These are phyloP conservation scores for Patella ulyssiponensis DNA, from an alignment of 2,888 invertebrate species.

Conservation along the genomic window DNA sequence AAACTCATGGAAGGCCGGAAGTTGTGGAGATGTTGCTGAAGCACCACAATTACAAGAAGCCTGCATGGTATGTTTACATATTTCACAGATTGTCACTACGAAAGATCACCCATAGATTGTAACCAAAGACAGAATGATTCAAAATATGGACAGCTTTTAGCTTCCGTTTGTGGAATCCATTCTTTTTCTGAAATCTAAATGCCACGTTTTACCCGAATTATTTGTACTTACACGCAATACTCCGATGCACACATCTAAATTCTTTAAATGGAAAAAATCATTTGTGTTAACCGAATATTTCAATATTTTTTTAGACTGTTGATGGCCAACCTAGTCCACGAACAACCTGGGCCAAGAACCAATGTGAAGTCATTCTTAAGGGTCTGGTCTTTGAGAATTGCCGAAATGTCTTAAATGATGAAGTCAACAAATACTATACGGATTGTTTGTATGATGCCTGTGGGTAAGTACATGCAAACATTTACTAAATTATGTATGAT, in stretches of 20 bases:
- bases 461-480: constrained; percentile 42
- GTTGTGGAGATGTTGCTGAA: constrained; percentile 74
- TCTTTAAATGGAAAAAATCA: no score
- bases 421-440: constrained; percentile 39
- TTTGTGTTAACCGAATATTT: no score
- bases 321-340: background rate
- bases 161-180: no score
- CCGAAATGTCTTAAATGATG: constrained; percentile 34
- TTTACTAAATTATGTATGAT: no score
- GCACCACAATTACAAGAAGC: constrained; percentile 9
- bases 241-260: no score
- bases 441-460: constrained; percentile 86
- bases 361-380: constrained; percentile 76
- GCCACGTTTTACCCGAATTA: no score
- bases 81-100: no score
- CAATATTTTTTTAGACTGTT: background rate
- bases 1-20: constrained; percentile 88
- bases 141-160: no score
- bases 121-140: no score
- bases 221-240: no score
- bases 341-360: constrained; percentile 79
- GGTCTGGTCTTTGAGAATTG: constrained; percentile 49
- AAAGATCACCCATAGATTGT: no score
- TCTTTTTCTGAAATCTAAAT: no score
- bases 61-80: background rate